Evolutionary conservation across 35 echinoderm and acorn worm species (phyloP), one percentile per base, ranked within the genome.

Genomic region (Strongylocentrotus purpuratus): DNA sequence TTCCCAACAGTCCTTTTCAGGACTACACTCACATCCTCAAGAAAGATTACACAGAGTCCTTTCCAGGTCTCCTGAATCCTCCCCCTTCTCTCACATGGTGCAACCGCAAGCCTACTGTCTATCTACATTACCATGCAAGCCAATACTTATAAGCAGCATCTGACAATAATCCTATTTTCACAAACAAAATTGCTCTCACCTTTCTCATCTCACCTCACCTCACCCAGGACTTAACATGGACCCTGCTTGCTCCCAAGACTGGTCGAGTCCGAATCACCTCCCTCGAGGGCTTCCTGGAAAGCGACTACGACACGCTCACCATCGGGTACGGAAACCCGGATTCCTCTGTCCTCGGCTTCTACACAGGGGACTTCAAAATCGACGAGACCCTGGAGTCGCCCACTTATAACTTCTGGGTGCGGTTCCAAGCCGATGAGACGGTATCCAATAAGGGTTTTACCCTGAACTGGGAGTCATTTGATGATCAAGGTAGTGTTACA

Each of bases 211-310:
- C 7, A 55, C 25, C 33, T 86, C 85, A 86, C 22, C 12, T 33
- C 28, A 45, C 0, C 32, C 91, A 95, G 94, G 94, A 95, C 88
- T 55, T 95, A 28, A 95, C 94, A 33, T 95, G 94, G 94, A 95
- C 46, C 12, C 86, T 95, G 18, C 47, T 88, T 11, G 94, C 31
- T 12, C 32, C 86, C 4, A 95, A 95, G 46, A 87, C 94, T 31
- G 48, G 85, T 31, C 33, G 86, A 25, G 94, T 95, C 33, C 45
- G 86, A 18, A 33, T 58, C 17, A 95, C 28, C n/a, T 89, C 86
- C 15, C 46, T 55, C 0, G 70, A 90, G 33, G 46, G 45, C 33
- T 13, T 47, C 32, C 86, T 95, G 0, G 94, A 95, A 47, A 28
- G 31, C 12, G 50, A 33, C 32, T 87, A 58, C 28, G 94, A 95